Conservation (phyloP, 2,888 invertebrate genomes). For the Leucoma salicis region DNA sequence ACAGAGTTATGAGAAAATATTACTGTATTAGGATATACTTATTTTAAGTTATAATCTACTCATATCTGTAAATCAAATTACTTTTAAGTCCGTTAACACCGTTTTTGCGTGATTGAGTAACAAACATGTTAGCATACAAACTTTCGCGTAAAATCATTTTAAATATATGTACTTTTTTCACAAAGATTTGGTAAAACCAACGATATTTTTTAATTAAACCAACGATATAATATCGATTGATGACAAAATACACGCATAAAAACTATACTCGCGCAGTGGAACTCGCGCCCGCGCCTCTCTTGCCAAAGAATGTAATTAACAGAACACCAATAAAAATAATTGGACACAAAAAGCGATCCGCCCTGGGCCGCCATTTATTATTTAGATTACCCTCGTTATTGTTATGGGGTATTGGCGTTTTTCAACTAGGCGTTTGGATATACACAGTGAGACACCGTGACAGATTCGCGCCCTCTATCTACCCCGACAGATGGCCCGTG, state of each 20-base stretch:
- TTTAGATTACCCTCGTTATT: conserved; percentile 74
- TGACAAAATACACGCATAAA: conserved; percentile 12
- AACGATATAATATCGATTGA: conserved; percentile 25
- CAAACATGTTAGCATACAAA: no score
- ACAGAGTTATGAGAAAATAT: no score
- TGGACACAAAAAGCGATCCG: conserved; percentile 70
- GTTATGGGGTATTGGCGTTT: conserved; percentile 50
- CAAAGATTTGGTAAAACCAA: no score
- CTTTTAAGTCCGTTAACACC: no score
- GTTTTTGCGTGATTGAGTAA: no score
- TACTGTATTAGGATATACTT: no score
- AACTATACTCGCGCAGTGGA: conserved; percentile 21
- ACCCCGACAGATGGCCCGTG: conserved; percentile 6
- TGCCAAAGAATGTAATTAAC: conserved; percentile 75
- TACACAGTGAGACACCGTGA: conserved; percentile 29
- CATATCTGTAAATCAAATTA: no score
- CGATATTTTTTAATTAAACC: no score
- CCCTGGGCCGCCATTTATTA: conserved; percentile 68
- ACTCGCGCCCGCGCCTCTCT: conserved; percentile 47
- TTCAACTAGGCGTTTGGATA: conserved; percentile 37
- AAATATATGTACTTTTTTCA: no score
- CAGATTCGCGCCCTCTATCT: conserved; percentile 7
- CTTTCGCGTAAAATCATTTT: no score
- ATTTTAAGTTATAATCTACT: no score
- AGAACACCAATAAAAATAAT: conserved; percentile 77